Evolutionary conservation across 2,888 invertebrate species (phyloP).

Genomic region (Ochlodes sylvanus): DNA sequence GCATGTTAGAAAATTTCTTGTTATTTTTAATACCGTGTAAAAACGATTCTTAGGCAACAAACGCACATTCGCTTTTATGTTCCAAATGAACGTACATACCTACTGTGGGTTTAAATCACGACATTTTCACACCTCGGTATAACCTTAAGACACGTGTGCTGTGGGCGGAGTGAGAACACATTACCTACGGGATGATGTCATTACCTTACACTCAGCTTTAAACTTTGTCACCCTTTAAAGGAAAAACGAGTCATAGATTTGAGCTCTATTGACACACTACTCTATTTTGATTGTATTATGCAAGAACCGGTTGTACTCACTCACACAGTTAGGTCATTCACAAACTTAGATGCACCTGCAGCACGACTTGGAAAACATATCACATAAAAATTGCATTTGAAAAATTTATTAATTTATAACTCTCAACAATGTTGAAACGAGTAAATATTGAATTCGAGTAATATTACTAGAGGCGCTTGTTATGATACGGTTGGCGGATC

Average conservation of each 20-base stretch:
- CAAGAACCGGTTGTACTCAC: conserved; percentile 65
- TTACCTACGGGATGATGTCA: conserved; percentile 79
- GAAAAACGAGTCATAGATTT: conserved; percentile 13
- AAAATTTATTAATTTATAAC: not conserved
- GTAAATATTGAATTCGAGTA: conserved; percentile 30
- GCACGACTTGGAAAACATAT: conserved; percentile 3
- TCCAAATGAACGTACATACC: not conserved
- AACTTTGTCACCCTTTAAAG: conserved; percentile 63
- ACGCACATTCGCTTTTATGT: not conserved
- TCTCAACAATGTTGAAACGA: not conserved
- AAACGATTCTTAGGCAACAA: not conserved
- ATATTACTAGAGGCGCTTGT: conserved; percentile 63
- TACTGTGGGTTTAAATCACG: conserved; percentile 36
- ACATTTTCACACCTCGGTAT: conserved; percentile 45
- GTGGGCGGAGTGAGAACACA: conserved; percentile 75
- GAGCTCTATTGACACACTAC: conserved; percentile 61
- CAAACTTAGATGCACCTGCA: conserved; percentile 61
- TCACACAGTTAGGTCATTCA: conserved; percentile 60
- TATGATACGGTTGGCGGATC: conserved; percentile 50
- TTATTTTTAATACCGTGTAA: not conserved
- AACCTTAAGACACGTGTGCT: conserved; percentile 68
- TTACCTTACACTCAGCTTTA: conserved; percentile 61
- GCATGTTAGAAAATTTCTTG: conserved; percentile 5
- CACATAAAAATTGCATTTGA: not conserved
- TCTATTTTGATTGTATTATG: conserved; percentile 62